Evolutionary conservation across 2,797 vertebrate genomes (phyloP).

Genomic region (Margarornis squamiger): DNA sequence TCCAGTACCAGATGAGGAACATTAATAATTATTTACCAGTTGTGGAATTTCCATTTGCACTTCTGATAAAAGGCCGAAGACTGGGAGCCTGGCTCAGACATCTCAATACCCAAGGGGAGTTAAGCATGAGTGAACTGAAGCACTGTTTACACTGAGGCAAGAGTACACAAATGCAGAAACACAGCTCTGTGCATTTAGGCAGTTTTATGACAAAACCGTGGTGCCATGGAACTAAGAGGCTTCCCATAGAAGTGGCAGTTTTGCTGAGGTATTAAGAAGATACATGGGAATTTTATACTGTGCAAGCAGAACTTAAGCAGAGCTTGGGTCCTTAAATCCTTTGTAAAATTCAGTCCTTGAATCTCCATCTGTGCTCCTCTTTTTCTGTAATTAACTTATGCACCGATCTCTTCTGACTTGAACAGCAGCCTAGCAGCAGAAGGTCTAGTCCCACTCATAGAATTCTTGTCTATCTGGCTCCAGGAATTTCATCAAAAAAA

Average conservation of each 20-base stretch:
- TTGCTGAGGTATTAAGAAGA: not conserved
- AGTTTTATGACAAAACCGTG: rapidly evolving
- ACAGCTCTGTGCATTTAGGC: not conserved
- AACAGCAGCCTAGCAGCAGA: not conserved
- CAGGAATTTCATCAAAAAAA: not conserved
- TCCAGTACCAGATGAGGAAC: not conserved
- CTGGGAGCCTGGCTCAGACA: not conserved
- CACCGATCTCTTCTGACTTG: rapidly evolving
- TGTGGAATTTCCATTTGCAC: not conserved
- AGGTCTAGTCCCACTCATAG: not conserved
- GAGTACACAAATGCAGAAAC: not conserved
- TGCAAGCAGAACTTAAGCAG: not conserved
- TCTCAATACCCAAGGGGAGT: not conserved
- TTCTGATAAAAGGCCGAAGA: not conserved
- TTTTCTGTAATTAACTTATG: not conserved
- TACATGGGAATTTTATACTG: not conserved
- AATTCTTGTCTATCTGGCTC: not conserved
- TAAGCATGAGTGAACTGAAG: not conserved
- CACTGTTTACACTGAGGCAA: not conserved
- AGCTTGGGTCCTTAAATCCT: not conserved
- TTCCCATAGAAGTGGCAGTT: not conserved
- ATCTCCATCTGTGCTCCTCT: not conserved
- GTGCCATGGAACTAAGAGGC: not conserved
- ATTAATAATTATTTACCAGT: not conserved
- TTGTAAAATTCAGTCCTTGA: not conserved